These are phyloP conservation scores for Rhynchopsitta pachyrhyncha DNA, from an alignment of 2,113 vertebrate species.

Conservation along the genomic window DNA sequence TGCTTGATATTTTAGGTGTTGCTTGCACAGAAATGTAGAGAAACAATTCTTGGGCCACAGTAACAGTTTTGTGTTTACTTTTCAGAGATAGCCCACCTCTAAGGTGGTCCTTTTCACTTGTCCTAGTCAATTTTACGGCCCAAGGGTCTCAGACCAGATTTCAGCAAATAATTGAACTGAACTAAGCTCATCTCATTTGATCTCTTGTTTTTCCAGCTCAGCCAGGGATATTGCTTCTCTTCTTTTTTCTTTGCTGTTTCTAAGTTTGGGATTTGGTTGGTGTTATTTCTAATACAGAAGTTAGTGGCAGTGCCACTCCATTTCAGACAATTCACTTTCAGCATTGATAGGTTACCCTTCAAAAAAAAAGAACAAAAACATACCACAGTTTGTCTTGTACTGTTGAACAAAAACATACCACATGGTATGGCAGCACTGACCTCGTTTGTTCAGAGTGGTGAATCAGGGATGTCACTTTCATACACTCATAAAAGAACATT, in stretches of 20 bases:
- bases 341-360: not conserved
- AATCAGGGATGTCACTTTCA: not conserved
- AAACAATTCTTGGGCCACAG: not conserved
- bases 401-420: not conserved
- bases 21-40: not conserved
- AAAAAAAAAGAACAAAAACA: not conserved
- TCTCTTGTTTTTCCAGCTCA: not conserved
- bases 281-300: not conserved
- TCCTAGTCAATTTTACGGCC: not conserved
- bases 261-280: rapidly evolving
- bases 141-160: not conserved
- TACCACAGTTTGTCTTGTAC: not conserved
- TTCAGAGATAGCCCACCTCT: not conserved
- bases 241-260: not conserved
- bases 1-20: not conserved
- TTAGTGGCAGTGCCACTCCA: not conserved
- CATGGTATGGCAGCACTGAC: not conserved
- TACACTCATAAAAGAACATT: not conserved
- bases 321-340: not conserved
- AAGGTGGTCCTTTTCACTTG: not conserved
- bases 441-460: not conserved
- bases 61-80: not conserved
- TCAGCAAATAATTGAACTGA: not conserved
- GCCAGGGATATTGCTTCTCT: not conserved
- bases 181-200: not conserved